phyloP scores from a whole-genome alignment of 1,140 invertebrate genomes.

The Drosophila kikkawai region DNA sequence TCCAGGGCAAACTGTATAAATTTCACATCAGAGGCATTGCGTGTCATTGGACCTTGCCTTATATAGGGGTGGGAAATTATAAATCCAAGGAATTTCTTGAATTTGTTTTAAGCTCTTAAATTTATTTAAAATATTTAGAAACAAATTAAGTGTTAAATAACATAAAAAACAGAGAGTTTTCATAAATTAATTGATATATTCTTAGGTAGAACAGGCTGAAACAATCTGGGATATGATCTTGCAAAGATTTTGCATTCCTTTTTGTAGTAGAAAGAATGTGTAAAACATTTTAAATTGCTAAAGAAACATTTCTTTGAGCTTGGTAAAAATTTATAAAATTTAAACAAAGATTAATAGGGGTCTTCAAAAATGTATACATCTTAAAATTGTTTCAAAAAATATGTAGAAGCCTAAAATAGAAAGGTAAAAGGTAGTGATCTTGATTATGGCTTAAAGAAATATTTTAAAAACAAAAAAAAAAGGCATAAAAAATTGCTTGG shows the following conservation, averaged over 20 bases:
- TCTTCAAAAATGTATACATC: background rate
- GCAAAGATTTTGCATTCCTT: background rate
- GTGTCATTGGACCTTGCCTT: conserved; percentile 55
- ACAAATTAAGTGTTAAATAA: background rate
- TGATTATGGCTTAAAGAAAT: background rate
- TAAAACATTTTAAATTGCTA: background rate
- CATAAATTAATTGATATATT: no score
- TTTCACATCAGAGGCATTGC: conserved; percentile 38
- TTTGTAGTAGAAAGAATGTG: background rate
- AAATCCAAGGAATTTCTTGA: background rate
- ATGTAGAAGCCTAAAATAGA: background rate
- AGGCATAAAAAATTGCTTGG: no score
- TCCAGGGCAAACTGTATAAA: conserved; percentile 38
- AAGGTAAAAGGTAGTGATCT: background rate
- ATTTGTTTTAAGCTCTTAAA: background rate
- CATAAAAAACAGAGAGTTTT: background rate
- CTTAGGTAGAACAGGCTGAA: background rate
- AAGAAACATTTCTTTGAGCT: background rate
- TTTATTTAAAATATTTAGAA: background rate
- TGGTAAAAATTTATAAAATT: background rate
- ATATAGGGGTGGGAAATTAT: conserved; percentile 3
- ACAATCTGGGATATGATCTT: background rate
- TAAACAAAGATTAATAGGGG: background rate
- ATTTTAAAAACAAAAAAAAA: background rate
- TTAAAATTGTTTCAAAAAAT: background rate